phyloP scores from a whole-genome alignment of 2,113 vertebrate species.

The Ageneiosus marmoratus region DNA sequence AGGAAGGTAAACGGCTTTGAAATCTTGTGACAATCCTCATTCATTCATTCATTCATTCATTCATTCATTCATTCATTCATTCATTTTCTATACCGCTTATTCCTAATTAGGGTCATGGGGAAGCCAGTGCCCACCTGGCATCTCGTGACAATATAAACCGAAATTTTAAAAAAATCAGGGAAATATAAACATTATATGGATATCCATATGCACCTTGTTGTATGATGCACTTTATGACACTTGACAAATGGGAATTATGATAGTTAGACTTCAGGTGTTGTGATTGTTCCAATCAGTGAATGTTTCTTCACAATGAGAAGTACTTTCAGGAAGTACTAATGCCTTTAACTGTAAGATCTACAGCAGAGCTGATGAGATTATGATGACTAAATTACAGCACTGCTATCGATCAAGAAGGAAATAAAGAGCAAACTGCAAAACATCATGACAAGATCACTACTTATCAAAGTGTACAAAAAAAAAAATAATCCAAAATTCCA shows the following conservation, averaged over 20 bases:
- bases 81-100: no score
- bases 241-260: background rate
- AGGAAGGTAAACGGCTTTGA: background rate
- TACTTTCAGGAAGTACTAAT: background rate
- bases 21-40: background rate
- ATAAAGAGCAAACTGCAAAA: constrained; percentile 39
- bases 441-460: background rate
- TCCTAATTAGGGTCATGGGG: no score
- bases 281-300: background rate
- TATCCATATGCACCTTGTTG: background rate
- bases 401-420: constrained; percentile 49
- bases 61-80: no score
- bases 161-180: background rate
- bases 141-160: no score
- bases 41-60: no score
- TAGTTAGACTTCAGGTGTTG: background rate
- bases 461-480: constrained; percentile 27
- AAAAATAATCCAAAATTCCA: background rate
- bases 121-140: no score
- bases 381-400: constrained; percentile 57
- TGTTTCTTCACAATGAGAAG: constrained; percentile 37
- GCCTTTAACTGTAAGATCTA: background rate
- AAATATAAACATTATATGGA: background rate
- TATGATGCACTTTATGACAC: background rate
- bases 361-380: background rate